Evolutionary conservation across 1,140 invertebrate species (phyloP).

Genomic region (Galleria mellonella): DNA sequence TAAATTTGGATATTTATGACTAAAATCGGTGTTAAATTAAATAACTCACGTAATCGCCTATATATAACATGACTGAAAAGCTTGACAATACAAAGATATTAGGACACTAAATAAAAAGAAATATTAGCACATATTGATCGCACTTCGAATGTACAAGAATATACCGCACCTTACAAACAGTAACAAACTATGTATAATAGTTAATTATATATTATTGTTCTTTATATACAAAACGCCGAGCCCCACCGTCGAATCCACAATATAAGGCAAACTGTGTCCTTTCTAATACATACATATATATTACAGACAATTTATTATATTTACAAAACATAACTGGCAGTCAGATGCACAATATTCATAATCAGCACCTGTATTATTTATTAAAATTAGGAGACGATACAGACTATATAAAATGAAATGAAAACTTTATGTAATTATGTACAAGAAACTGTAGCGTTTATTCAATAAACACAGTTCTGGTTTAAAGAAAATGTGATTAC

Average conservation of each 20-base stretch:
- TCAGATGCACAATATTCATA: constrained; percentile 40
- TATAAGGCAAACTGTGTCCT: constrained; percentile 47
- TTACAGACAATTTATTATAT: constrained; percentile 55
- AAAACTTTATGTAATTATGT: constrained; percentile 38
- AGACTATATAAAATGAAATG: too few species aligned
- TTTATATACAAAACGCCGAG: constrained; percentile 59
- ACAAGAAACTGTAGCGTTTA: constrained; percentile 42
- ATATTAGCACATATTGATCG: constrained; percentile 48
- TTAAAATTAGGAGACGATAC: constrained; percentile 31
- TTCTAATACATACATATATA: constrained; percentile 36
- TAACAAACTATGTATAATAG: constrained; percentile 60
- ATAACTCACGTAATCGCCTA: constrained; percentile 63
- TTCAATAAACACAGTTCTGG: constrained; percentile 50
- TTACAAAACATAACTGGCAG: constrained; percentile 64
- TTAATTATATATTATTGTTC: constrained; percentile 61
- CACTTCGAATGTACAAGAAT: constrained; percentile 44
- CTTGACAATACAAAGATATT: constrained; percentile 61
- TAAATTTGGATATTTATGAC: constrained; percentile 74
- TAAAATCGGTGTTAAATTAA: constrained; percentile 68
- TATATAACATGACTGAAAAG: constrained; percentile 64
- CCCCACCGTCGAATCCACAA: constrained; percentile 33
- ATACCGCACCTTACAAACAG: constrained; percentile 52
- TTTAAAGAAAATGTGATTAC: constrained; percentile 46
- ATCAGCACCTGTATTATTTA: constrained; percentile 55
- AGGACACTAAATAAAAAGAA: constrained; percentile 55